Evolutionary conservation across 2,797 vertebrate genomes (phyloP), one percentile per base, ranked within the genome.

Genomic region (Esox lucius): DNA sequence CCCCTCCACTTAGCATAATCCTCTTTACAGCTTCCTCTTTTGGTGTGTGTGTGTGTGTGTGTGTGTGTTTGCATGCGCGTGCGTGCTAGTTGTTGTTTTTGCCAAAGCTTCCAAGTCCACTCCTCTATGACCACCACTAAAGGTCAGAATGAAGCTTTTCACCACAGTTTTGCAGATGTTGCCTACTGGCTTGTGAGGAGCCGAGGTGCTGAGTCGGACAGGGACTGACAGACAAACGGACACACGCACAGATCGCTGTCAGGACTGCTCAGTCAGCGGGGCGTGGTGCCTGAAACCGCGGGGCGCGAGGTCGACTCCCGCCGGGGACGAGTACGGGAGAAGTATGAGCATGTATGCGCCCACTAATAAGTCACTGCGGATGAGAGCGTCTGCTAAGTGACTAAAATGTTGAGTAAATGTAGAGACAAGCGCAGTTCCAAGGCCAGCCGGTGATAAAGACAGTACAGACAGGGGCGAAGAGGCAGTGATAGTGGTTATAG

Each of bases 1-100:
- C 48, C 79, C 80, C 78, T 88, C 79, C 88, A 90, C 79, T 92
- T 90, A 88, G 83, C 86, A 91, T 93, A 93, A 94, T 94, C 93
- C 90, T 91, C 89, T 93, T 91, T 92, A 77, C 85, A 87, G 85
- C 79, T 87, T 84, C 85, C 15, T 28, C 7, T 82, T 56, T 71
- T 56, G 59, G 70, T 72, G 26, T 71, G 48, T 79, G 67, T 82
- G 53, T 73, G 59, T 75, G 9, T 64, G 42, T 66, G 68, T 71
- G 49, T 26, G 22, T 66, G 42, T 26, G 56, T 42, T 22, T 53
- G 39, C 35, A 28, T 42, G 39, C 48, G 68, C 26, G 59, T 42
- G 26, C 53, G 59, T 59, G 49, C 31, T 53, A 68, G 39, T 79
- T 49, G 76, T 73, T 67, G 65, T 70, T 69, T 59, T 22, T 72